These are phyloP conservation scores for Acridotheres tristis DNA, from an alignment of 2,797 vertebrate species.

Conservation along the genomic window DNA sequence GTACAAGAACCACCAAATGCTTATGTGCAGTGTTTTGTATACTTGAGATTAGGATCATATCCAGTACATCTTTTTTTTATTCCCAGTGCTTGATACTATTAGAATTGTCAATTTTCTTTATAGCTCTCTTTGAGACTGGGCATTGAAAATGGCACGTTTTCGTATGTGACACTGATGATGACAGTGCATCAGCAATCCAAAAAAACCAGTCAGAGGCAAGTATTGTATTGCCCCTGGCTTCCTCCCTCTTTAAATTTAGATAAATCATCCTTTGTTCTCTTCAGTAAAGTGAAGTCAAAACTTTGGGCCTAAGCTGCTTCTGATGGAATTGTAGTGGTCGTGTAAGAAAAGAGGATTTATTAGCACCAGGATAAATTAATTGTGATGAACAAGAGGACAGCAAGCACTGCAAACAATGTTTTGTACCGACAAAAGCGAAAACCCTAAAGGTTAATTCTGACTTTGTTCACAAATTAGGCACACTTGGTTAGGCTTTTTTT, in stretches of 20 bases:
- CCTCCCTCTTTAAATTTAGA: constrained; percentile 1
- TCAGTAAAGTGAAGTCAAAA: constrained; percentile 25
- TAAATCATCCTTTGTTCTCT: constrained; percentile 36
- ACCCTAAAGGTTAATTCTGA: constrained; percentile 58
- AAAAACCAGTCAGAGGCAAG: not conserved
- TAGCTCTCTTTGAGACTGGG: not conserved
- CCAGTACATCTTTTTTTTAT: not conserved
- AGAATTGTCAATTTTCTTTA: not conserved
- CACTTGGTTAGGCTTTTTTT: constrained; percentile 32
- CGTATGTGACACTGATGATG: not conserved
- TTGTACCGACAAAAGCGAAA: not conserved
- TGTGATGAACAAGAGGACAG: not conserved
- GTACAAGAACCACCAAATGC: not conserved
- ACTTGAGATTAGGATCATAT: not conserved
- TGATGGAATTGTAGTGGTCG: not conserved
- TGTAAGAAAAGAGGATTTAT: constrained; percentile 42
- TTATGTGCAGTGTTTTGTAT: not conserved
- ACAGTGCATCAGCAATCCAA: not conserved
- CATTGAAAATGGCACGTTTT: not conserved
- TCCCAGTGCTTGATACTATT: not conserved
- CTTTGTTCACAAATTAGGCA: constrained; percentile 57
- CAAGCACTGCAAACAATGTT: constrained; percentile 40
- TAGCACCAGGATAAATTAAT: constrained; percentile 34
- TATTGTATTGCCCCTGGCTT: not conserved
- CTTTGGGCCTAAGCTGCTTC: not conserved